Percentiles rank a stretch among this genome's conserved stretches.
Conservation (phyloP, 2,113 vertebrate species). For the Neolamprologus ventralis region DNA sequence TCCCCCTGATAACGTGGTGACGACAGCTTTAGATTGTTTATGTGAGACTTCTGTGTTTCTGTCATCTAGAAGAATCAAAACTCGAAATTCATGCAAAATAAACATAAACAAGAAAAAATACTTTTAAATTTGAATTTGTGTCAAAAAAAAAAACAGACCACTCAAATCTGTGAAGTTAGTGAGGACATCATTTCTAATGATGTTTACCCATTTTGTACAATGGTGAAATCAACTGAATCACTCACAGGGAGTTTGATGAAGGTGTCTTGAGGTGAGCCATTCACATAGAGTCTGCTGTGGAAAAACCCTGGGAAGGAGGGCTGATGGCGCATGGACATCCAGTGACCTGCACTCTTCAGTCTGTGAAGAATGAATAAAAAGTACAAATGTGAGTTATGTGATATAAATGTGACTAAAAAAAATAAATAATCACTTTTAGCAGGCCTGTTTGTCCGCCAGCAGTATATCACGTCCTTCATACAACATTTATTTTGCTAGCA, state of each 20-base stretch:
- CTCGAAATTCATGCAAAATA: background rate
- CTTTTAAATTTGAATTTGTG: background rate
- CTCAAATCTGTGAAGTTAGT: background rate
- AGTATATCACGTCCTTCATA: background rate
- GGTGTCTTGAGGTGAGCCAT: slow-evolving; percentile 73
- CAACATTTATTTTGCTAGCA: background rate
- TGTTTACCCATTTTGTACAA: background rate
- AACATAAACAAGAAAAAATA: background rate
- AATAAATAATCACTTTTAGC: background rate
- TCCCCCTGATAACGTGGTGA: background rate
- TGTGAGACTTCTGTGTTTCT: background rate
- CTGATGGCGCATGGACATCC: slow-evolving; percentile 65
- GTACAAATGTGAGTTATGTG: background rate
- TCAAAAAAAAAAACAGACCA: background rate
- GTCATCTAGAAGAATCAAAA: background rate
- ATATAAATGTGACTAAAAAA: background rate
- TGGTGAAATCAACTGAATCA: background rate
- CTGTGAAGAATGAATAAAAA: slow-evolving; percentile 46
- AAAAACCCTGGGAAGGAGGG: slow-evolving; percentile 77
- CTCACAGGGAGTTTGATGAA: slow-evolving; percentile 83
- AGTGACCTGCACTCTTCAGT: slow-evolving; percentile 48
- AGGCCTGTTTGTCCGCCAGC: background rate
- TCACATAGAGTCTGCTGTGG: slow-evolving; percentile 66
- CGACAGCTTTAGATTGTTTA: background rate
- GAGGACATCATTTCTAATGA: background rate